Evolutionary conservation across 2,888 invertebrate genomes (phyloP).

Genomic region (Ernsta delagoae): DNA sequence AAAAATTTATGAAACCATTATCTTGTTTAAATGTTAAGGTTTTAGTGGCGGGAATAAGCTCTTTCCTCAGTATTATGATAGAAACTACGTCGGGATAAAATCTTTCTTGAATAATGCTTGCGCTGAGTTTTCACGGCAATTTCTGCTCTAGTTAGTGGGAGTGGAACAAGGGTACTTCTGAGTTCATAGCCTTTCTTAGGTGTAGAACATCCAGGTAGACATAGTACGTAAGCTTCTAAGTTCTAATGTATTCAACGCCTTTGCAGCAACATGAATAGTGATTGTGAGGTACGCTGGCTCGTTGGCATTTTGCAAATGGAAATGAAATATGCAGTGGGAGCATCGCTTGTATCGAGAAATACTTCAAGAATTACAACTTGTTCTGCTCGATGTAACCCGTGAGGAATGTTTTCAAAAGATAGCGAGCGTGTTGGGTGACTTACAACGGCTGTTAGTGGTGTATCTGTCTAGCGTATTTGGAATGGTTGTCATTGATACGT

Average conservation of each 20-base stretch:
- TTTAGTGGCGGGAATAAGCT: background rate
- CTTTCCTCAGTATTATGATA: background rate
- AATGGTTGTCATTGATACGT: slow-evolving; percentile 21
- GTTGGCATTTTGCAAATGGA: slow-evolving; percentile 34
- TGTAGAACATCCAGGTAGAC: background rate
- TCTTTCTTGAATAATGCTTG: background rate
- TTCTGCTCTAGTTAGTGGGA: slow-evolving; percentile 16
- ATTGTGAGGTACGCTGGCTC: slow-evolving; percentile 27
- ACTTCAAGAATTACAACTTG: slow-evolving; percentile 25
- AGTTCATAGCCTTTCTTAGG: slow-evolving; percentile 21
- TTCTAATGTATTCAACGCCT: slow-evolving; percentile 21
- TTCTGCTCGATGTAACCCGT: slow-evolving; percentile 6
- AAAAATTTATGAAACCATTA: slow-evolving; percentile 1
- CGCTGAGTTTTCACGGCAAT: background rate
- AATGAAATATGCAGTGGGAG: slow-evolving; percentile 32
- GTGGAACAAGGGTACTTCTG: slow-evolving; percentile 15
- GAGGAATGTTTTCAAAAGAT: slow-evolving; percentile 26
- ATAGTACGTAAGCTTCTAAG: background rate
- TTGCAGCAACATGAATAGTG: slow-evolving; percentile 28
- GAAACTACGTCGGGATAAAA: background rate
- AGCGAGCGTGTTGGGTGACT: slow-evolving; percentile 14
- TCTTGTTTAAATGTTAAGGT: background rate
- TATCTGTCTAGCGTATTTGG: background rate
- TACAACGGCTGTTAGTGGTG: background rate
- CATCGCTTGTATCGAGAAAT: slow-evolving; percentile 26